Base-by-base conservation (phyloP, 1,140 invertebrate genomes). In the Drusus annulatus region DNA sequence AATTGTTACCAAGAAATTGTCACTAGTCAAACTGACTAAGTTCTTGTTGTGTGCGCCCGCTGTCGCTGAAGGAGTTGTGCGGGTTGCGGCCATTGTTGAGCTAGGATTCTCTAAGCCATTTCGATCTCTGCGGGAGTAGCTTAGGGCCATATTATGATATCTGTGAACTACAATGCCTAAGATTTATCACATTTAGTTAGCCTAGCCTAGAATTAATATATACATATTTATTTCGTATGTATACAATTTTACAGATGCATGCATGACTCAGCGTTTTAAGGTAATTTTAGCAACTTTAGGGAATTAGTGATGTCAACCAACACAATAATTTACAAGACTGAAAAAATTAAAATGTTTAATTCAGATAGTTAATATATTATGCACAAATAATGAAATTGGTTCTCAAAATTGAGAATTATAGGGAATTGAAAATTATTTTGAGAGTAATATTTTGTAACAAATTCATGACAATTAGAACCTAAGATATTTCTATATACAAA, bases 391-490 rank as follows among this genome's bases (percentile, higher is more conserved):
- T 45, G 56, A 62, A 25, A 52, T 68, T 79, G 50, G 21, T 21
- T 75, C 60, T 51, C 71, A 23, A 25, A 71, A 71, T 78, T 71
- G 45, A 68, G 60, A 25, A 62, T 78, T 71, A 31, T 23, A 21
- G 15, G 65, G 19, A 25, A 75, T 15, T 31, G 52, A 56, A 56
- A 45, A 17, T 36, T 76, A 62, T 76, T 69, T 69, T 78, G 63
- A 56, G 16, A 45, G 45, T 77, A 68, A 88, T 88, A 89, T 88
- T 84, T 90, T 89, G 89, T 90, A 90, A 89, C 86, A 86, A 86
- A 89, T 86, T 87, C 89, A 90, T 90, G 89, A 90, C 89, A 90
- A 90, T 89, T 90, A 89, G 88, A 79, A 81, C 82, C 52, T 89
- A 88, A 89, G 87, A 84, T 76, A 78, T 74, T 21, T 63, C 21